phyloP scores from a whole-genome alignment of 2,888 invertebrate species.

The Hyppa rectilinea region DNA sequence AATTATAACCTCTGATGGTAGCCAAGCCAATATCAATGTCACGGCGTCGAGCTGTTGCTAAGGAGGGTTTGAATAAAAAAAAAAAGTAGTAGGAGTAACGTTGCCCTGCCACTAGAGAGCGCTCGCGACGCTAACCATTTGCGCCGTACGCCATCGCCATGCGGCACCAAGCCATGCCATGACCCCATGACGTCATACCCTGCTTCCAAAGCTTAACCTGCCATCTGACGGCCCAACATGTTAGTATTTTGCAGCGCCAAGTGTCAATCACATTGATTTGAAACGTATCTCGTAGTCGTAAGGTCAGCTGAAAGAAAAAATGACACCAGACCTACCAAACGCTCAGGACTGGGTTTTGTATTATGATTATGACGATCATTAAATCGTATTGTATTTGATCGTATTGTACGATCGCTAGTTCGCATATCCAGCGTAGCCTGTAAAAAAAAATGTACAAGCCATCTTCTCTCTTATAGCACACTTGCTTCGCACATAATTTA shows the following conservation, averaged over 20 bases:
- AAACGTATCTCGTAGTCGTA: background rate
- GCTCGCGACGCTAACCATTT: slow-evolving; percentile 8
- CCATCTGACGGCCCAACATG: slow-evolving; percentile 37
- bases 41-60: background rate
- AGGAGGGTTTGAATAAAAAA: slow-evolving; percentile 23
- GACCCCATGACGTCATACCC: slow-evolving; percentile 41
- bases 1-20: too few relatives aligned
- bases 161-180: slow-evolving; percentile 35
- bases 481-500: slow-evolving; percentile 13
- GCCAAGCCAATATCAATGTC: too few relatives aligned
- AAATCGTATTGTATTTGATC: too few relatives aligned
- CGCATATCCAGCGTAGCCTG: background rate
- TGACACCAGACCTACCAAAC: background rate
- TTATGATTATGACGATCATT: background rate
- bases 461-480: background rate
- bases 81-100: slow-evolving; percentile 13
- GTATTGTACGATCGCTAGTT: background rate
- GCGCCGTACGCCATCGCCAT: slow-evolving; percentile 16
- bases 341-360: too few relatives aligned
- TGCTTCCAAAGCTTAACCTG: slow-evolving; percentile 30
- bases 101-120: slow-evolving; percentile 32
- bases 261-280: slow-evolving; percentile 5
- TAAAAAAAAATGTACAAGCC: background rate
- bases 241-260: background rate
- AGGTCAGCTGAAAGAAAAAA: background rate